Conservation (phyloP, 2,113 vertebrate genomes). For the Elephantulus edwardii region DNA sequence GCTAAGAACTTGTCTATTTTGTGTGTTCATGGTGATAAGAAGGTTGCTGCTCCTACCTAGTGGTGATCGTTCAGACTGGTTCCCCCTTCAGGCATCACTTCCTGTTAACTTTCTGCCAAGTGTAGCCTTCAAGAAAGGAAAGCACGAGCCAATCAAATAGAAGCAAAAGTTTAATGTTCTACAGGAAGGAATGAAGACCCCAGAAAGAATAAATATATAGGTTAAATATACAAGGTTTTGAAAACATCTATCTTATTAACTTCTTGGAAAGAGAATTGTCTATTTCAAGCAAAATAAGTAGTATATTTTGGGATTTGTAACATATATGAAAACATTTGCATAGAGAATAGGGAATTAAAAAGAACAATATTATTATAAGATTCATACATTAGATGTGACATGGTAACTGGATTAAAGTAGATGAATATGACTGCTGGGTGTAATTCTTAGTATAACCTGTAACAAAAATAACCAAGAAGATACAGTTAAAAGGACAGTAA, state of each 20-base stretch:
- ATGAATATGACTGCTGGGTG: background rate
- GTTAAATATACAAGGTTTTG: background rate
- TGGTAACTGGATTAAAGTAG: background rate
- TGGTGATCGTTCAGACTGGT: background rate
- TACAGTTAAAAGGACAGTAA: background rate
- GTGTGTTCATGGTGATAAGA: background rate
- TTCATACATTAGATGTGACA: background rate
- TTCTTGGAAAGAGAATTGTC: background rate
- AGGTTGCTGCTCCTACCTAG: background rate
- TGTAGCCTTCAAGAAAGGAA: conserved; percentile 6
- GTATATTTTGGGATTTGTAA: background rate
- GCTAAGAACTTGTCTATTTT: background rate
- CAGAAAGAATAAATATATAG: background rate
- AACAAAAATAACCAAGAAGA: conserved; percentile 12
- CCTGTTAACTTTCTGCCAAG: background rate
- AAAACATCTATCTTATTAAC: background rate
- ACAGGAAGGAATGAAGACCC: background rate
- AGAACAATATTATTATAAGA: background rate
- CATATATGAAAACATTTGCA: background rate
- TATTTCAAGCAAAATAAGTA: conserved; percentile 32
- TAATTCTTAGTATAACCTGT: background rate
- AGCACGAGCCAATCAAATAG: background rate
- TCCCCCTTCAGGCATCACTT: background rate
- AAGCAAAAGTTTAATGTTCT: conserved; percentile 26
- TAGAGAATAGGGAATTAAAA: conserved; percentile 23